These are phyloP conservation scores for Xiphophorus hellerii DNA, from an alignment of 2,113 vertebrate species.

Conservation along the genomic window DNA sequence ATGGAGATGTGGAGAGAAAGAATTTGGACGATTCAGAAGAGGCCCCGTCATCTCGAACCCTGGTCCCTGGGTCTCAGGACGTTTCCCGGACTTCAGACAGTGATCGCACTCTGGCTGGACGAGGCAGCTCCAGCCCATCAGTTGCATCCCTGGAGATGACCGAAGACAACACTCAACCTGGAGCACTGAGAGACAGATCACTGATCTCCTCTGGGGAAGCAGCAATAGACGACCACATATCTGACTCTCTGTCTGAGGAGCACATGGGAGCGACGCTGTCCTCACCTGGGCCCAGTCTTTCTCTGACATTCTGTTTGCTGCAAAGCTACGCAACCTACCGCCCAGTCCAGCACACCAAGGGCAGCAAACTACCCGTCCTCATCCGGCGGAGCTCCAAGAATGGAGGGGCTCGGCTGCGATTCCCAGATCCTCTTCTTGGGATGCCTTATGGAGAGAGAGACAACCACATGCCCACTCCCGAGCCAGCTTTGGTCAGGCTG, in stretches of 20 bases:
- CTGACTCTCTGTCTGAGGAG: conserved; percentile 81
- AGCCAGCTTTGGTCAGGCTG: conserved; percentile 76
- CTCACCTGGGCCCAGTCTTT: conserved; percentile 70
- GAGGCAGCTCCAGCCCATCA: conserved; percentile 84
- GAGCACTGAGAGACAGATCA: conserved; percentile 71
- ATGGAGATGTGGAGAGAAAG: conserved; percentile 31
- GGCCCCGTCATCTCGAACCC: conserved; percentile 71
- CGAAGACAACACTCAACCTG: conserved; percentile 68
- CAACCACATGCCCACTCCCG: conserved; percentile 35
- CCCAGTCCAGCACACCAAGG: conserved; percentile 84
- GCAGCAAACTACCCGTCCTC: conserved; percentile 89
- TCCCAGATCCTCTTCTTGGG: conserved; percentile 42
- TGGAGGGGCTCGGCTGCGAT: conserved; percentile 65
- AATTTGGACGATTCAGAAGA: conserved; percentile 77
- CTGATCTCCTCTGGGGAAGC: conserved; percentile 52
- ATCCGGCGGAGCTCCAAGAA: conserved; percentile 72
- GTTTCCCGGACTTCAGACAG: conserved; percentile 69
- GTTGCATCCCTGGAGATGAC: conserved; percentile 84
- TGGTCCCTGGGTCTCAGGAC: conserved; percentile 70
- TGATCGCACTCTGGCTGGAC: conserved; percentile 84
- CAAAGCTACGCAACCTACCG: conserved; percentile 83
- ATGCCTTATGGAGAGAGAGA: conserved; percentile 37
- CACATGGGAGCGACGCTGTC: conserved; percentile 55
- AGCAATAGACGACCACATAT: conserved; percentile 75
- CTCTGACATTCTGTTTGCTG: conserved; percentile 85